phyloP scores from a whole-genome alignment of 2,113 vertebrate genomes.

The Actenoides lindsayi region DNA sequence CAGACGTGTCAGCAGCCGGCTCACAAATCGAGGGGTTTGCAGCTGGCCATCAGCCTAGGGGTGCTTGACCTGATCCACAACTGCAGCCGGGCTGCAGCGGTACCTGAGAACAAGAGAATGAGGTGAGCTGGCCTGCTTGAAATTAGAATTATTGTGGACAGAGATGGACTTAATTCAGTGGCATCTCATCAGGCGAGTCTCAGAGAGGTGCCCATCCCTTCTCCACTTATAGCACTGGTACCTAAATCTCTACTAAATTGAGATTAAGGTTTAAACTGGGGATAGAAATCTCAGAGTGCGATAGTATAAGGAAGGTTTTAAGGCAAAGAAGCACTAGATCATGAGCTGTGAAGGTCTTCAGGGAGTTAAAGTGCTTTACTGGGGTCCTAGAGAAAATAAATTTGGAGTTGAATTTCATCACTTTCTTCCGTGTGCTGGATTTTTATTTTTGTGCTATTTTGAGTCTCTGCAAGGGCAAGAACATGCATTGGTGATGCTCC shows the following conservation, averaged over 20 bases:
- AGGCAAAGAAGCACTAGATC: background rate
- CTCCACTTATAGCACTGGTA: fast-evolving
- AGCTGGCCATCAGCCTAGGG: background rate
- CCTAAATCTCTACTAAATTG: background rate
- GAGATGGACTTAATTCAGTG: fast-evolving
- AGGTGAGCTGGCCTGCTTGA: background rate
- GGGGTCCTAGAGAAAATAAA: background rate
- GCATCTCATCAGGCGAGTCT: fast-evolving
- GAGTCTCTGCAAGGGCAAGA: background rate
- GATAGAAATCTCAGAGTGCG: background rate
- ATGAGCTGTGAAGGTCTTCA: background rate
- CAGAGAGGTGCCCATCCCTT: background rate
- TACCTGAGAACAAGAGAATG: fast-evolving
- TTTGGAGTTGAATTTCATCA: background rate
- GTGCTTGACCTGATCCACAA: fast-evolving
- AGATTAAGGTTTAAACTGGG: background rate
- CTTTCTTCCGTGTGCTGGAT: background rate
- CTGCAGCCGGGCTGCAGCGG: fast-evolving
- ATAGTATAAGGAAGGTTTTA: fast-evolving
- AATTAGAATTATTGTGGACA: fast-evolving
- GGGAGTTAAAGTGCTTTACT: background rate
- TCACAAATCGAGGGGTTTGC: background rate
- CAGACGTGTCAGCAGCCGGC: background rate
- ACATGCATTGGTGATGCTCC: fast-evolving
- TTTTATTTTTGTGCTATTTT: background rate